phyloP scores from a whole-genome alignment of 1,140 invertebrate species.

The Eupeodes corollae region DNA sequence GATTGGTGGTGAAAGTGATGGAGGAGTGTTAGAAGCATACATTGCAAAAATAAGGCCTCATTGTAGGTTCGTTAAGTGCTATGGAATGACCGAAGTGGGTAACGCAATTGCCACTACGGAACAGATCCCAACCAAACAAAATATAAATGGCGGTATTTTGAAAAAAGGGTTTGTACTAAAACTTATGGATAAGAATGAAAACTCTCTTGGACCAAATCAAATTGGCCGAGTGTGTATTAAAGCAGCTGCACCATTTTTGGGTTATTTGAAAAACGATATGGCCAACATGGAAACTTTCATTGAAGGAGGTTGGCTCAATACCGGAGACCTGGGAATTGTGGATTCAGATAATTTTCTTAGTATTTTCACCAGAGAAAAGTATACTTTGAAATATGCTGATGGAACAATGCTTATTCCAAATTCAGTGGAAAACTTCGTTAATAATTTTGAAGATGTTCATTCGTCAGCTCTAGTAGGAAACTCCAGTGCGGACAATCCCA shows the following conservation, averaged over 20 bases:
- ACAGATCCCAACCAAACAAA: neutral
- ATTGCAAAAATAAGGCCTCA: neutral
- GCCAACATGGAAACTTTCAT: neutral
- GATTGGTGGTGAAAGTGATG: constrained; percentile 1
- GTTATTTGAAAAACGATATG: constrained; percentile 1
- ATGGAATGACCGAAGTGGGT: constrained; percentile 4
- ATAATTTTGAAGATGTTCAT: too few species aligned
- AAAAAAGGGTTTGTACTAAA: neutral
- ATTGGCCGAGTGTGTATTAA: neutral
- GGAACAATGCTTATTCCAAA: too few species aligned
- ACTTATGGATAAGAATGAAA: constrained; percentile 3
- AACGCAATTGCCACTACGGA: neutral
- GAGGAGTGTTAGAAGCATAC: neutral
- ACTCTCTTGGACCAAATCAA: neutral
- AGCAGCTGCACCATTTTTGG: neutral
- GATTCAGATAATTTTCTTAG: constrained; percentile 1
- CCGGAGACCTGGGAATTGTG: constrained; percentile 4
- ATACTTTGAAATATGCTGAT: too few species aligned
- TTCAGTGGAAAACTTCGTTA: too few species aligned
- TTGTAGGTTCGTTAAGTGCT: neutral
- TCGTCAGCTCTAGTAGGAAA: too few species aligned
- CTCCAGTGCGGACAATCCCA: too few species aligned
- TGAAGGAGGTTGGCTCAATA: constrained; percentile 1
- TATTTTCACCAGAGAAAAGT: constrained; percentile 1
- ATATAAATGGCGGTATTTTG: constrained; percentile 1